Evolutionary conservation across 2,113 vertebrate genomes (phyloP).

Genomic region (Drymodes brunneopygia): DNA sequence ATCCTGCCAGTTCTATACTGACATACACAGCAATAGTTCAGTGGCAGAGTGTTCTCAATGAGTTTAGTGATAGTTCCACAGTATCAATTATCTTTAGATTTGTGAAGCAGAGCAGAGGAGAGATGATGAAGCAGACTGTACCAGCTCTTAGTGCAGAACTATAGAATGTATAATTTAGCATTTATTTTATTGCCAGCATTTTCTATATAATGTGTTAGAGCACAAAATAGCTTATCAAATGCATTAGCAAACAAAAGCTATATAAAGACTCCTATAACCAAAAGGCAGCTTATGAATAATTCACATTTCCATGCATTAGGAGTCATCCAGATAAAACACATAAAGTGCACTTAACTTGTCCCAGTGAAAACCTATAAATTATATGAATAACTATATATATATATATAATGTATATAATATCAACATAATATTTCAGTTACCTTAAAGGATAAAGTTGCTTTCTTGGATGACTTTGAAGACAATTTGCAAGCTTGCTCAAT

Average conservation of each 20-base stretch:
- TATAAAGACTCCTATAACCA: conserved; percentile 56
- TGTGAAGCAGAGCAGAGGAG: conserved; percentile 49
- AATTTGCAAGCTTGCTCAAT: conserved; percentile 43
- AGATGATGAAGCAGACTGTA: conserved; percentile 37
- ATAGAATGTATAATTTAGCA: conserved; percentile 66
- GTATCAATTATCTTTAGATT: conserved; percentile 43
- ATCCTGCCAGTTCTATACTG: not conserved
- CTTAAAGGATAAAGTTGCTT: conserved; percentile 45
- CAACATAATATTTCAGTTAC: conserved; percentile 34
- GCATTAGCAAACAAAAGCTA: conserved; percentile 72
- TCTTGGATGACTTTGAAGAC: conserved; percentile 33
- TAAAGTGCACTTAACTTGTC: conserved; percentile 55
- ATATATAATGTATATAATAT: conserved; percentile 32
- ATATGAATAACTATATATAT: conserved; percentile 46
- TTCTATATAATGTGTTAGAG: conserved; percentile 44
- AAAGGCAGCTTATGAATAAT: conserved; percentile 67
- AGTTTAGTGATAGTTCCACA: not conserved
- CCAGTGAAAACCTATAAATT: conserved; percentile 52
- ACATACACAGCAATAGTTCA: not conserved
- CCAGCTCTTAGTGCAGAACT: conserved; percentile 38
- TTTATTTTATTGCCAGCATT: conserved; percentile 58
- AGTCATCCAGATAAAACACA: conserved; percentile 42
- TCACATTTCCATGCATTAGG: conserved; percentile 62
- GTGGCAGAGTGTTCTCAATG: not conserved
- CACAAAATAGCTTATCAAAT: conserved; percentile 53